Base-by-base conservation (phyloP, 2,113 vertebrate genomes). In the Herpetotheres cachinnans region DNA sequence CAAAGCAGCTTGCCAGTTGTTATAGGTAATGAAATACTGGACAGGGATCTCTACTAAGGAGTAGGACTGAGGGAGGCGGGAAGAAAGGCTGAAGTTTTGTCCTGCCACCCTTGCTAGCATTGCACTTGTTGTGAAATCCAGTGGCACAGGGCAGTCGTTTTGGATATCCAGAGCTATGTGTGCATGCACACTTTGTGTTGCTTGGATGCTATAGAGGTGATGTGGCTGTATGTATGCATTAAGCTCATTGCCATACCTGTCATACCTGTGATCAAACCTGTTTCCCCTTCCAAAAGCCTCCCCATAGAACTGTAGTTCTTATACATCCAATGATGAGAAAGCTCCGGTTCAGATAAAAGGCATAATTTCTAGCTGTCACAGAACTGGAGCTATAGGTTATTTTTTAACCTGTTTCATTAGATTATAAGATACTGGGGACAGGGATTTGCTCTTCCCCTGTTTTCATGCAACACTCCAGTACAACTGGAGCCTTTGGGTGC, bases 191-290 rank as follows among this genome's bases (percentile, higher is more conserved):
- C 17, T 46, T 63, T 50, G 42, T 71, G 70, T 26, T 76, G 52
- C 56, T 54, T 40, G 49, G 47, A 22, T 80, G 74, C 71, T 70
- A 2, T 27, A 42, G 27, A 91, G 40, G 18, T 84, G 69, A 63
- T 67, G 46, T 42, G 69, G 29, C 40, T 70, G 10, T 38, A 7
- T n/a, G 17, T 29, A 44, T 46, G 24, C 42, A 10, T 50, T 54
- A 20, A 61, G 42, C 38, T 71, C 0, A 0, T 36, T 69, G 21
- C 74, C 52, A 63, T 32, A 36, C 15, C 30, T 47, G 1, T 42
- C 42, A 42, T 42, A 42, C 42, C 0, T 52, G 52, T 52, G 36
- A 56, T 44, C 47, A 74, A 84, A 79, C 18, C 15, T 36, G 11
- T 58, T 92, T 59, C n/a, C 29, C 8, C 13, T 87, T 89, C n/a